Percentiles rank a stretch among this genome's conserved stretches.
phyloP scores from a whole-genome alignment of 2,888 invertebrate genomes.

The Hesperia comma region DNA sequence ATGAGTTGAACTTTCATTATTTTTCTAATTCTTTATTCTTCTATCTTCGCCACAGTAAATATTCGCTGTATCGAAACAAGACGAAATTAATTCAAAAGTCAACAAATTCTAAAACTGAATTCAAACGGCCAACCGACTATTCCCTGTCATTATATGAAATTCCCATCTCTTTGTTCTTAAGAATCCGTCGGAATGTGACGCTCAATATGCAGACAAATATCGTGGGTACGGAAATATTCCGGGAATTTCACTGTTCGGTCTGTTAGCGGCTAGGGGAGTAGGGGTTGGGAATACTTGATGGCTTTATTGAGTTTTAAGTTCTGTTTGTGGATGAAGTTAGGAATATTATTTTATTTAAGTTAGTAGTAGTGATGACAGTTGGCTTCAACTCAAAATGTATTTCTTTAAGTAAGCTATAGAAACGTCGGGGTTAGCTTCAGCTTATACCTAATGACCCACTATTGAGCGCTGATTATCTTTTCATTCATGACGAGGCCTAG shows the following conservation, averaged over 20 bases:
- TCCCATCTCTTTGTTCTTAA: slow-evolving; percentile 53
- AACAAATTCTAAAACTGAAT: slow-evolving; percentile 1
- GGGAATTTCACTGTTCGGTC: slow-evolving; percentile 57
- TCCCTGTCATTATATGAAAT: slow-evolving; percentile 44
- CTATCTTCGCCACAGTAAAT: neutral
- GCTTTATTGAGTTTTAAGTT: slow-evolving; percentile 5
- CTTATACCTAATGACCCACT: no score
- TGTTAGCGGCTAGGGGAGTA: slow-evolving; percentile 43
- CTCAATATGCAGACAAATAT: slow-evolving; percentile 69
- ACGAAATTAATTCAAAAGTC: no score
- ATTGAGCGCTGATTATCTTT: no score
- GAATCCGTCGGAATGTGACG: slow-evolving; percentile 46
- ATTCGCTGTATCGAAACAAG: neutral
- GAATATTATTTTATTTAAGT: neutral
- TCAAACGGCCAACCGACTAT: slow-evolving; percentile 43
- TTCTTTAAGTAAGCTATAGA: no score
- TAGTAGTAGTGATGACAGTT: no score
- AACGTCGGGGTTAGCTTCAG: no score
- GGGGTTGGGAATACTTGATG: neutral
- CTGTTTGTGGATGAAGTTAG: neutral
- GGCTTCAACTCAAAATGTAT: no score
- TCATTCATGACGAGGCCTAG: no score
- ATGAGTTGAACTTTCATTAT: no score
- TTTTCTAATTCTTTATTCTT: no score
- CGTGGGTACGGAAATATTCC: slow-evolving; percentile 55